phyloP scores from a whole-genome alignment of 2,888 invertebrate species.

The Drosophila antonietae region DNA sequence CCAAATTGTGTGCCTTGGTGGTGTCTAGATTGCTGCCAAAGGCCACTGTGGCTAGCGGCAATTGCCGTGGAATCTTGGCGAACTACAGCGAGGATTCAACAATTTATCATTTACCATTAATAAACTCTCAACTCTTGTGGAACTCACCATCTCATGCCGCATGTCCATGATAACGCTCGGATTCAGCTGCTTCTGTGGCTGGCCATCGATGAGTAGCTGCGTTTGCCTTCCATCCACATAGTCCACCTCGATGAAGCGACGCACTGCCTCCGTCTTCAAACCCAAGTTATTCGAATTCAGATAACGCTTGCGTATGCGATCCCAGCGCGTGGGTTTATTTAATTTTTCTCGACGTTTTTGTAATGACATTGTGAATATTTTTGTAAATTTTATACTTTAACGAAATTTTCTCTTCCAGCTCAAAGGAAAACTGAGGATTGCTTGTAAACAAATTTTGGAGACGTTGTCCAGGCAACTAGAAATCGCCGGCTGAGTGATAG shows the following conservation, averaged over 20 bases:
- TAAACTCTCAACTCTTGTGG: no score
- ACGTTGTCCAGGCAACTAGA: slow-evolving; percentile 56
- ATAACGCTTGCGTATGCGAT: slow-evolving; percentile 83
- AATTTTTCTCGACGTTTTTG: slow-evolving; percentile 65
- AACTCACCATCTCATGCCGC: slow-evolving; percentile 82
- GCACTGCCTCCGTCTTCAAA: slow-evolving; percentile 80
- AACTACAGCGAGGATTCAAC: slow-evolving; percentile 59
- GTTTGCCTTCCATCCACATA: slow-evolving; percentile 79
- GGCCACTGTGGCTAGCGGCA: slow-evolving; percentile 77
- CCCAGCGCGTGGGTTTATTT: slow-evolving; percentile 84
- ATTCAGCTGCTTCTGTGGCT: slow-evolving; percentile 64
- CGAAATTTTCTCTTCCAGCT: neutral
- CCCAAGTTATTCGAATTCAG: slow-evolving; percentile 55
- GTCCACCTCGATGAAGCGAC: slow-evolving; percentile 82
- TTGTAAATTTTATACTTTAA: neutral
- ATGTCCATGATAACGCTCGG: slow-evolving; percentile 84
- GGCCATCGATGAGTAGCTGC: slow-evolving; percentile 74
- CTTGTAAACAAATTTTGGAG: slow-evolving; percentile 48
- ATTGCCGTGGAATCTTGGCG: slow-evolving; percentile 68
- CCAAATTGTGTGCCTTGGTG: slow-evolving; percentile 81
- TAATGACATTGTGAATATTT: slow-evolving; percentile 47
- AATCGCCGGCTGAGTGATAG: slow-evolving; percentile 6
- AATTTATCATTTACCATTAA: no score
- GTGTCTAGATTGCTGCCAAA: slow-evolving; percentile 69
- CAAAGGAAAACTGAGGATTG: slow-evolving; percentile 11